Evolutionary conservation across 2,888 invertebrate species (phyloP).

Genomic region (Tuberolachnus salignus): DNA sequence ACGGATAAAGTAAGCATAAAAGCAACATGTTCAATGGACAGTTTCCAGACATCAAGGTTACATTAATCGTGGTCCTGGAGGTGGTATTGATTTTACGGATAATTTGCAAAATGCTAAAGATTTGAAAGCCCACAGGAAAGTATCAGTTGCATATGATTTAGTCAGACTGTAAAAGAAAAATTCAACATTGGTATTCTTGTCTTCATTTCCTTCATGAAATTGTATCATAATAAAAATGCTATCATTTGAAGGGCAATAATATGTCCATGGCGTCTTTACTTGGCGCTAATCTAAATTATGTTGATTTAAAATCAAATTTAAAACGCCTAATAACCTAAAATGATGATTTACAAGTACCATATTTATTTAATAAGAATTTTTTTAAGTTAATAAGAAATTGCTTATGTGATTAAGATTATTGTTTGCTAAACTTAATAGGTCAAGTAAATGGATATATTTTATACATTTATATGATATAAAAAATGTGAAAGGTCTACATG

Average conservation of each 20-base stretch:
- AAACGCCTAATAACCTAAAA: slow-evolving; percentile 15
- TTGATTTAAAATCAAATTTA: slow-evolving; percentile 42
- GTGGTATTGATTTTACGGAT: slow-evolving; percentile 14
- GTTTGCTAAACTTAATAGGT: slow-evolving; percentile 40
- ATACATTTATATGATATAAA: background rate
- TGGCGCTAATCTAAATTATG: slow-evolving; percentile 39
- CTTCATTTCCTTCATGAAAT: slow-evolving; percentile 44
- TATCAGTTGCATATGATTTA: slow-evolving; percentile 20
- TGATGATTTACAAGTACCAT: slow-evolving; percentile 27
- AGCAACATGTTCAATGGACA: background rate
- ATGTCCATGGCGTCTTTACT: slow-evolving; percentile 37
- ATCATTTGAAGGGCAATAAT: slow-evolving; percentile 58
- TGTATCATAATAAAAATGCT: slow-evolving; percentile 37
- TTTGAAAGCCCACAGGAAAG: slow-evolving; percentile 33
- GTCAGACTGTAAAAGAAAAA: slow-evolving; percentile 34
- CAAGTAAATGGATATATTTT: slow-evolving; percentile 29
- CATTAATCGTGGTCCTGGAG: background rate
- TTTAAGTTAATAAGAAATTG: slow-evolving; percentile 15
- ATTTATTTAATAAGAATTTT: slow-evolving; percentile 29
- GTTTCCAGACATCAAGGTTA: slow-evolving; percentile 1
- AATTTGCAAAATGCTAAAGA: slow-evolving; percentile 38
- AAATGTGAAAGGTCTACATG: slow-evolving; percentile 8
- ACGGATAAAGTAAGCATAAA: slow-evolving; percentile 17
- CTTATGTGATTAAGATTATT: slow-evolving; percentile 12
- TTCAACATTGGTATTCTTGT: slow-evolving; percentile 35